phyloP scores from a whole-genome alignment of 2,113 vertebrate genomes.

The Turdus rufiventris region DNA sequence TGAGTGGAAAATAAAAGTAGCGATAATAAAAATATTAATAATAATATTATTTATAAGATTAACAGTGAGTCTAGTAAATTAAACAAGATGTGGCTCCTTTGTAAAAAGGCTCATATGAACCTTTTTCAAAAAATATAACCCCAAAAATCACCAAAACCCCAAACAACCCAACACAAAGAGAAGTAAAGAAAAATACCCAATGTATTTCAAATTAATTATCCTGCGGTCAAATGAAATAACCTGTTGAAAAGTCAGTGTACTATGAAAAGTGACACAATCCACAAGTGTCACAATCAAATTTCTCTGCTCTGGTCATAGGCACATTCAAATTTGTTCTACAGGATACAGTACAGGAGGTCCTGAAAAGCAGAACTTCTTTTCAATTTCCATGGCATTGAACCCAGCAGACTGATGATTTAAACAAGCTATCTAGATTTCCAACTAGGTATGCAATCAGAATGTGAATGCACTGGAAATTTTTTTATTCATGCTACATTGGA shows the following conservation, averaged over 20 bases:
- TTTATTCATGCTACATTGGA: constrained; percentile 81
- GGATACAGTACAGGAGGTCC: not conserved
- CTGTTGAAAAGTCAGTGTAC: not conserved
- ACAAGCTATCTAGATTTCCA: constrained; percentile 77
- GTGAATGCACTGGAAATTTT: constrained; percentile 82
- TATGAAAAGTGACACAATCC: not conserved
- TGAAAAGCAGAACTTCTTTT: constrained; percentile 16
- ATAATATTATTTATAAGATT: not conserved
- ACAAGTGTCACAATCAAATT: not conserved
- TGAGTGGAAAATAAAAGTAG: not conserved
- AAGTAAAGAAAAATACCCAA: fast-evolving
- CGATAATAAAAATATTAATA: not conserved
- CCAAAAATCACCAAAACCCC: not conserved
- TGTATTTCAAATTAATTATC: not conserved
- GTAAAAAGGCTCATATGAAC: not conserved
- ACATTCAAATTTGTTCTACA: not conserved
- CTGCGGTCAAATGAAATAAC: not conserved
- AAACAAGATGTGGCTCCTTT: not conserved
- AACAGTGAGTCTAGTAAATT: not conserved
- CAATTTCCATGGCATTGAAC: constrained; percentile 71
- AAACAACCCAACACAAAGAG: not conserved
- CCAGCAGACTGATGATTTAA: constrained; percentile 77
- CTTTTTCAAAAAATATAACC: not conserved
- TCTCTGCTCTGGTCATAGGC: not conserved
- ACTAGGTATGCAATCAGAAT: constrained; percentile 77